These are phyloP conservation scores for Cistogaster globosa DNA, from an alignment of 2,888 invertebrate genomes.

Conservation along the genomic window DNA sequence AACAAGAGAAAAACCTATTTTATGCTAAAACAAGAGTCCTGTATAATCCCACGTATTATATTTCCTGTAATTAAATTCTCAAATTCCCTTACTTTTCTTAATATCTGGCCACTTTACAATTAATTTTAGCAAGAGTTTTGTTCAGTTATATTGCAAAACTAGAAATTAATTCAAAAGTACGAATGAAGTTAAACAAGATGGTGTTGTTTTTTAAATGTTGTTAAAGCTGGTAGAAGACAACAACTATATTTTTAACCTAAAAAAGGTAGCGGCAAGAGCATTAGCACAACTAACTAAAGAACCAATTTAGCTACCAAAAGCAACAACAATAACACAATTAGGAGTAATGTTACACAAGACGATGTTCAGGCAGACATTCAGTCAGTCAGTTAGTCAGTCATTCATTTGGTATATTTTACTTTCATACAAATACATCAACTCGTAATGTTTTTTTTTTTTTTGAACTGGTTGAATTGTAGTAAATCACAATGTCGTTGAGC, in stretches of 20 bases:
- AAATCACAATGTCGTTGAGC: slow-evolving; percentile 71
- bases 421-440: slow-evolving; percentile 1
- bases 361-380: slow-evolving; percentile 8
- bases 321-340: neutral
- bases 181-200: neutral
- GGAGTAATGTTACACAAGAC: no score
- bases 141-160: slow-evolving; percentile 47
- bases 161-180: slow-evolving; percentile 49
- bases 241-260: slow-evolving; percentile 50
- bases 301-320: slow-evolving; percentile 40
- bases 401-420: neutral
- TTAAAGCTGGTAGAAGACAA: slow-evolving; percentile 17
- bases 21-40: no score
- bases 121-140: slow-evolving; percentile 30
- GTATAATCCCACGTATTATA: no score
- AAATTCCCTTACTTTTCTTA: neutral
- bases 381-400: slow-evolving; percentile 37
- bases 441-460: slow-evolving; percentile 25
- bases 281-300: slow-evolving; percentile 37
- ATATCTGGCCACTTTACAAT: slow-evolving; percentile 16
- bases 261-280: slow-evolving; percentile 11
- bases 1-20: no score
- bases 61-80: no score
- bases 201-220: neutral
- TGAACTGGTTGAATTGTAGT: slow-evolving; percentile 49